Conservation (phyloP, 1,140 invertebrate species). For the Amyelois transitella region DNA sequence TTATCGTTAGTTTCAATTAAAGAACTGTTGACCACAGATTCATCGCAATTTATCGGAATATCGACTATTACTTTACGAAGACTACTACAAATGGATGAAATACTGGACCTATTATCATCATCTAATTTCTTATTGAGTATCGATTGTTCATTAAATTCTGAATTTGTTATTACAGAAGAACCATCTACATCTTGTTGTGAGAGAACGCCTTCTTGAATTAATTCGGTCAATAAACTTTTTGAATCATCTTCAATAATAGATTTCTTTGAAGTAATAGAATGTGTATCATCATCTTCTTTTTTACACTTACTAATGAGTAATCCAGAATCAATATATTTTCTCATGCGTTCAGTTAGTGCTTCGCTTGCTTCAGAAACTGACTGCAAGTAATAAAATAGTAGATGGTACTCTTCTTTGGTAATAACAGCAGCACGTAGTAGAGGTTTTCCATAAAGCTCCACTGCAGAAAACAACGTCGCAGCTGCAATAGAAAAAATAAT, state of each 20-base stretch:
- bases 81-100: slow-evolving; percentile 39
- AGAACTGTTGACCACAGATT: slow-evolving; percentile 43
- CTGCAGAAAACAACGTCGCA: slow-evolving; percentile 60
- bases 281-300: slow-evolving; percentile 23
- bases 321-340: slow-evolving; percentile 69
- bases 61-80: slow-evolving; percentile 55
- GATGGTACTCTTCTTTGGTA: slow-evolving; percentile 64
- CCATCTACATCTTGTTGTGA: slow-evolving; percentile 61
- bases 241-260: slow-evolving; percentile 32
- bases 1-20: slow-evolving; percentile 46
- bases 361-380: slow-evolving; percentile 69
- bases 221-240: slow-evolving; percentile 63
- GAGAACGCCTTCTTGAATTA: slow-evolving; percentile 66
- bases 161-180: slow-evolving; percentile 45
- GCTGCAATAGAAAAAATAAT: slow-evolving; percentile 55
- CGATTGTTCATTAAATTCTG: slow-evolving; percentile 41
- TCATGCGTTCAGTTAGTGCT: slow-evolving; percentile 62
- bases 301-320: slow-evolving; percentile 47
- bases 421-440: slow-evolving; percentile 62
- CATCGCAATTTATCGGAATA: slow-evolving; percentile 50
- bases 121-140: slow-evolving; percentile 42
- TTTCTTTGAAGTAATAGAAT: slow-evolving; percentile 20
- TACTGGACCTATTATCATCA: slow-evolving; percentile 49
- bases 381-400: slow-evolving; percentile 67
- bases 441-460: slow-evolving; percentile 68